A percentile compares a stretch with the other conserved stretches of the same genome.
phyloP scores from a whole-genome alignment of 2,888 invertebrate genomes.

The Campoletis raptor region DNA sequence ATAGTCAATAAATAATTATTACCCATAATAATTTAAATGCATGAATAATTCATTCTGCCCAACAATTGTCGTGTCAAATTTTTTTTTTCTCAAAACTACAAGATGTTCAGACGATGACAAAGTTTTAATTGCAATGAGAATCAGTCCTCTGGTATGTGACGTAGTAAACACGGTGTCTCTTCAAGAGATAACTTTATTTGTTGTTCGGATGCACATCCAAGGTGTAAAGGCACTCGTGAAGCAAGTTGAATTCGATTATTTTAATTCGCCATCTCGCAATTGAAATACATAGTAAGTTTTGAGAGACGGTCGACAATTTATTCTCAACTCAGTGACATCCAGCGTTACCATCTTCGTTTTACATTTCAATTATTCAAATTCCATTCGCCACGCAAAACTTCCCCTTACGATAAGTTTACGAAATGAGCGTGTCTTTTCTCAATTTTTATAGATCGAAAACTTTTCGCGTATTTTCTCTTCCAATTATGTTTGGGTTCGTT shows the following conservation, averaged over 20 bases:
- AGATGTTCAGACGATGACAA: background rate
- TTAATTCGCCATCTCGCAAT: constrained; percentile 1
- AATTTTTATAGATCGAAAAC: background rate
- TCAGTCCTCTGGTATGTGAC: constrained; percentile 5
- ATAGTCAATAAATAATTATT: background rate
- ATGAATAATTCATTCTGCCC: background rate
- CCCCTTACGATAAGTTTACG: background rate
- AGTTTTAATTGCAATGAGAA: background rate
- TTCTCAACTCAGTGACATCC: constrained; percentile 25
- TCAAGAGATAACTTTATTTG: background rate
- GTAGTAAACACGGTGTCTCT: constrained; percentile 2
- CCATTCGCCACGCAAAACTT: background rate
- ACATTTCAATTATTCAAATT: constrained; percentile 27
- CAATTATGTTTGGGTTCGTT: background rate
- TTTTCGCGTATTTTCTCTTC: background rate
- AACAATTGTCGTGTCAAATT: background rate
- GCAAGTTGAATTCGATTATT: constrained; percentile 22
- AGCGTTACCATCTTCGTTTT: background rate
- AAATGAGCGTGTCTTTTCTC: background rate
- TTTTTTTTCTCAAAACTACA: background rate
- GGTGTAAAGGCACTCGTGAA: constrained; percentile 6
- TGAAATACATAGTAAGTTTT: background rate
- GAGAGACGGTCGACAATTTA: constrained; percentile 29
- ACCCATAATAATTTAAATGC: background rate
- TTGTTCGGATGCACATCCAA: background rate